Evolutionary conservation across 2,113 vertebrate genomes (phyloP).

Genomic region (Phalacrocorax aristotelis): DNA sequence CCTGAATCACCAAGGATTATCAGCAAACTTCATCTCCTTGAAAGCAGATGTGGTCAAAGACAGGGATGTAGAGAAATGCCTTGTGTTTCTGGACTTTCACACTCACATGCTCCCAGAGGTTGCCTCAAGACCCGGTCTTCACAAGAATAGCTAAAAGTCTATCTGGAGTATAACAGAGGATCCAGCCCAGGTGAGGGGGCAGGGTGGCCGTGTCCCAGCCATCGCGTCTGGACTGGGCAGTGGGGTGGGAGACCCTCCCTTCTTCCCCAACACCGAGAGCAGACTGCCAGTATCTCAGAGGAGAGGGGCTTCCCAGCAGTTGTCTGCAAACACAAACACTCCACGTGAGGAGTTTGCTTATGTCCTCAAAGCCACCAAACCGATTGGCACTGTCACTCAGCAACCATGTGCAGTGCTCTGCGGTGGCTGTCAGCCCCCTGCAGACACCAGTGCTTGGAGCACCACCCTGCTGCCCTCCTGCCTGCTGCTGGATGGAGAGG

Average conservation of each 20-base stretch:
- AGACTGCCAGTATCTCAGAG: not conserved
- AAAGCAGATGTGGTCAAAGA: not conserved
- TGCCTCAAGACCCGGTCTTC: not conserved
- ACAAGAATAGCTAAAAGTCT: not conserved
- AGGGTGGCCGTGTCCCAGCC: not conserved
- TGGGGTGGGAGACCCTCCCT: not conserved
- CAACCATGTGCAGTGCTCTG: not conserved
- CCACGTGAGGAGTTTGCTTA: not conserved
- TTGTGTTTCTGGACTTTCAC: not conserved
- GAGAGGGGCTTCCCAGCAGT: not conserved
- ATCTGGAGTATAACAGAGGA: not conserved
- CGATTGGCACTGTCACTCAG: fast-evolving
- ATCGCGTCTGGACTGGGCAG: not conserved
- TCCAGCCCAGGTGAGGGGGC: not conserved
- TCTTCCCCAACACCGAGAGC: not conserved
- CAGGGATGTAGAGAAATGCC: not conserved
- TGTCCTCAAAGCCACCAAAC: not conserved
- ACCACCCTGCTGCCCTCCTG: not conserved
- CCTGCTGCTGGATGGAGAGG: not conserved
- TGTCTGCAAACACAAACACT: not conserved
- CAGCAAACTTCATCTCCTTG: not conserved
- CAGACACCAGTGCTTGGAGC: not conserved
- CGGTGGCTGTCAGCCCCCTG: not conserved
- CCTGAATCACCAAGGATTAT: not conserved
- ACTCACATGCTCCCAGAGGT: not conserved